These are phyloP conservation scores for Eospalax fontanierii DNA, from an alignment of 2,797 vertebrate species.

Conservation along the genomic window DNA sequence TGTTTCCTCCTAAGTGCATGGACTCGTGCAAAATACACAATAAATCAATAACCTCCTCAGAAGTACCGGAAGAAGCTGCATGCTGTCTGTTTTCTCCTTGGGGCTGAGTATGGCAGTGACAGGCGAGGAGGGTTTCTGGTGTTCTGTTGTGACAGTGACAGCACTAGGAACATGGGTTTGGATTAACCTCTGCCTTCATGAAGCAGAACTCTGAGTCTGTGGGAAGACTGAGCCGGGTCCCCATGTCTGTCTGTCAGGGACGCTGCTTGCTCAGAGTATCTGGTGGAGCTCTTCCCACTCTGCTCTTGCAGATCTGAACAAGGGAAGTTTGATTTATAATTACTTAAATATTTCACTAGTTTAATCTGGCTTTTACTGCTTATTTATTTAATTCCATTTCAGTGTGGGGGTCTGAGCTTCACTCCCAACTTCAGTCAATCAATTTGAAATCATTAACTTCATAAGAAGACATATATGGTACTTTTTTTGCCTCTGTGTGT, in stretches of 20 bases:
- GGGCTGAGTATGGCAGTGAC: not conserved
- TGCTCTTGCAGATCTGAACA: not conserved
- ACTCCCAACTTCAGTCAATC: not conserved
- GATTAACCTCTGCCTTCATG: conserved; percentile 7
- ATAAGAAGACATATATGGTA: not conserved
- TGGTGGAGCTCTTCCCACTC: not conserved
- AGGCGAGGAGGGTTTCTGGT: not conserved
- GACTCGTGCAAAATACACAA: conserved; percentile 69
- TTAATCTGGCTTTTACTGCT: not conserved
- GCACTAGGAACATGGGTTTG: not conserved
- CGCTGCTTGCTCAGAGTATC: not conserved
- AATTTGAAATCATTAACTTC: conserved; percentile 9
- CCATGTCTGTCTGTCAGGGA: not conserved
- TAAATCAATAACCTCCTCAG: conserved; percentile 69
- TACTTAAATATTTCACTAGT: not conserved
- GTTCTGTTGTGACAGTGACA: conserved; percentile 7
- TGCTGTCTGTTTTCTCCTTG: conserved; percentile 17
- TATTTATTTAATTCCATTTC: not conserved
- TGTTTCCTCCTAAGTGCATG: conserved; percentile 75
- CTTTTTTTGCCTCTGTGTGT: not conserved
- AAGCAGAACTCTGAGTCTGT: not conserved
- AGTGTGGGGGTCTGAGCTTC: not conserved
- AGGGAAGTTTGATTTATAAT: not conserved
- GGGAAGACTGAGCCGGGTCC: not conserved
- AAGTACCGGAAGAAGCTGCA: conserved; percentile 66